Conservation (phyloP, 2,888 invertebrate species). For the Arctia plantaginis region DNA sequence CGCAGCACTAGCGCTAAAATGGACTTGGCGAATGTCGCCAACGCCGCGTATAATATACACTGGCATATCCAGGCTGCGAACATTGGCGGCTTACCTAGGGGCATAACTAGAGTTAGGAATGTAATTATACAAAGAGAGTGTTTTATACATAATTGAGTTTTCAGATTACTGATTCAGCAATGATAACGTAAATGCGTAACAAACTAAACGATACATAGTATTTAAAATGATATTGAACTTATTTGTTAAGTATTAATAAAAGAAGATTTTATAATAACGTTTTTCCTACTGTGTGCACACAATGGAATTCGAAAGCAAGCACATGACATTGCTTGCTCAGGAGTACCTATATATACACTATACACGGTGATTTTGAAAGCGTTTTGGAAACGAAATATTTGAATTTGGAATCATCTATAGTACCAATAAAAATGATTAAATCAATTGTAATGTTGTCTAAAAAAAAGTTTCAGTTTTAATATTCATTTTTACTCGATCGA, state of each 20-base stretch:
- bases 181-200: background rate
- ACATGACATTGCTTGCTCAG: too few relatives aligned
- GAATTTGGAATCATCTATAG: too few relatives aligned
- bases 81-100: conserved; percentile 88
- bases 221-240: background rate
- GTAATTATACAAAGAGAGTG: background rate
- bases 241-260: background rate
- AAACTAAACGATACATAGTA: too few relatives aligned
- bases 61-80: conserved; percentile 90
- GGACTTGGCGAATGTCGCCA: conserved; percentile 90
- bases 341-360: too few relatives aligned
- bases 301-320: background rate
- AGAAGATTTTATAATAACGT: background rate
- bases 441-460: too few relatives aligned
- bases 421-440: too few relatives aligned
- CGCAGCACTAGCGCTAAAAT: conserved; percentile 89
- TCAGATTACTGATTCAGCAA: background rate
- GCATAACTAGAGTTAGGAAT: background rate
- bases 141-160: background rate
- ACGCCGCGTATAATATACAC: conserved; percentile 88
- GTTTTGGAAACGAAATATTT: too few relatives aligned
- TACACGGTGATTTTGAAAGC: too few relatives aligned
- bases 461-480: too few relatives aligned
- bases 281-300: background rate
- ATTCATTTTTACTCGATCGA: too few relatives aligned